Conservation (phyloP, 2,888 invertebrate species). For the Bimastos eiseni region DNA sequence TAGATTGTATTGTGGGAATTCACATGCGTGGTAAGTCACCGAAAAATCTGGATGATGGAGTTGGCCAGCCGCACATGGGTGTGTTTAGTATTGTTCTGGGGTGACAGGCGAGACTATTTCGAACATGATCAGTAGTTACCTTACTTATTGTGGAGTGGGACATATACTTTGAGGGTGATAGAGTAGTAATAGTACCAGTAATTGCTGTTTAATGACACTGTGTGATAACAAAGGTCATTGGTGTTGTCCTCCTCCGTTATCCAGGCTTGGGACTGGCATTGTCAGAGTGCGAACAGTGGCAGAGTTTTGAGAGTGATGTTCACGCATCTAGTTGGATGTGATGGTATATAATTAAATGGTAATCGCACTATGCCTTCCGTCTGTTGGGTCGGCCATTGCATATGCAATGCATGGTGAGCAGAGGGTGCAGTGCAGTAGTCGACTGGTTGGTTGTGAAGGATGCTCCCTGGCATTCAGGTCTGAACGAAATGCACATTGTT, state of each 20-base stretch:
- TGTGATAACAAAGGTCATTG: too few relatives aligned
- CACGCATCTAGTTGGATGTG: not conserved
- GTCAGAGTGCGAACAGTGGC: too few relatives aligned
- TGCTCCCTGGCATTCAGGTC: not conserved
- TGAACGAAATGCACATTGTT: not conserved
- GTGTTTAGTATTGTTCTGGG: not conserved
- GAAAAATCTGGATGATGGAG: not conserved
- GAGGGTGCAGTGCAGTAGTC: conserved; percentile 13
- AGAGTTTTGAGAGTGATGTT: not conserved
- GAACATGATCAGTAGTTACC: not conserved
- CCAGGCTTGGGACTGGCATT: too few relatives aligned
- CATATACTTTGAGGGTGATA: too few relatives aligned
- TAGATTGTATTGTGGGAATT: not conserved
- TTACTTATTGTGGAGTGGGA: not conserved
- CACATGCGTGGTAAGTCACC: not conserved
- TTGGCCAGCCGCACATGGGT: not conserved
- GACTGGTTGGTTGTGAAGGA: not conserved
- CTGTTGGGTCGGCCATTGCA: not conserved
- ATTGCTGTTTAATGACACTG: too few relatives aligned
- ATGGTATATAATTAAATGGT: not conserved
- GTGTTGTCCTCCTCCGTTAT: too few relatives aligned
- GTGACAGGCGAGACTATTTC: too few relatives aligned
- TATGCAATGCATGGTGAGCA: not conserved
- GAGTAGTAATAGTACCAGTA: too few relatives aligned
- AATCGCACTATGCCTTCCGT: not conserved